Base-by-base conservation (phyloP, 2,888 invertebrate species). In the Yponomeuta evonymella region DNA sequence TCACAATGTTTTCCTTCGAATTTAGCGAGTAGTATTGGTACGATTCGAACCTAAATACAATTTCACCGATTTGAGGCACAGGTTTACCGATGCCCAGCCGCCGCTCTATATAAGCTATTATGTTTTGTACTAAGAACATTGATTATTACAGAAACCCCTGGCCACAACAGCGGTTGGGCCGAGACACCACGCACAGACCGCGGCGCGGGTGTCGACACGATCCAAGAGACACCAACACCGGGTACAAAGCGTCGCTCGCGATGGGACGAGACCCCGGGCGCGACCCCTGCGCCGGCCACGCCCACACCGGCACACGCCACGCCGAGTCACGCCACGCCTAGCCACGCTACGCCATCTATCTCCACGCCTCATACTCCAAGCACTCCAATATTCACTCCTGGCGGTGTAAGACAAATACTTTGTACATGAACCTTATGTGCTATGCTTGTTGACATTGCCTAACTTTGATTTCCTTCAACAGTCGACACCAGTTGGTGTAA, bases 191-290 rank as follows among this genome's bases (percentile, higher is more conserved):
- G 98, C 73, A 98, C 98, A 0, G 98, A 99, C 84, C 95, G 99
- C 71, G 95, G 96, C 4, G 94, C 94, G 1, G 95, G 95, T 12
- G 93, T 95, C 12, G 96, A 96, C 79, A 91, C 95, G 23, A 96
- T 97, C 70, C 96, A 98, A 80, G 98, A 98, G 86, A 97, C 98
- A 0, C 98, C 98, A 0, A 98, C 98, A 0, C 98, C 98, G 0
- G 97, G 98, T 51, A 97, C 98, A 70, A 99, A 99, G 87, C 94
- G 99, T 0, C 95, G 98, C 71, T 98, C 98, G 72, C 95, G 99
- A 74, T 99, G 99, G 99, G 99, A 99, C 86, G 98, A 99, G 89
- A 99, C 99, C 0, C 99, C 99, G 0, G 96, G 96, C 77, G 91
- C 93, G 15, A 96, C 96, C 70, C 96, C 96, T 0, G 94, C 95